Conservation (phyloP, 2,113 vertebrate genomes). For the Uria aalge region DNA sequence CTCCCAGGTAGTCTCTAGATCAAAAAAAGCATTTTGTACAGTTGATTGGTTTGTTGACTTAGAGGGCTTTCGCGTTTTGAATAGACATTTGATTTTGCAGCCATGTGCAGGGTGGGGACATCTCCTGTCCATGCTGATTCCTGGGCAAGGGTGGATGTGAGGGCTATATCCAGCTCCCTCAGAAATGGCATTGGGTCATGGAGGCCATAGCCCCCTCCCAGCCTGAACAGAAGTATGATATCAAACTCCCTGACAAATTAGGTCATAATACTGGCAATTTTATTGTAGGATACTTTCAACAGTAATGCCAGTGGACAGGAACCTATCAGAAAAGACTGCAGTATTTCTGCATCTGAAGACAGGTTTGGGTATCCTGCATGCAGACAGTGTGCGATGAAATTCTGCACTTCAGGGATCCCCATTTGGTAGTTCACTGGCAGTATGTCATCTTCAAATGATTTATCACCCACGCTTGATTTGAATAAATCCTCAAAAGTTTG, state of each 20-base stretch:
- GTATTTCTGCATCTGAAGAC: neutral
- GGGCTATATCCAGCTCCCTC: neutral
- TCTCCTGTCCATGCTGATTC: neutral
- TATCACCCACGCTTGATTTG: neutral
- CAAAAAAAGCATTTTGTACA: neutral
- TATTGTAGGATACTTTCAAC: neutral
- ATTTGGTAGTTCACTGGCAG: neutral
- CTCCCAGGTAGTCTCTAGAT: neutral
- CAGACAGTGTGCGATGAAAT: neutral
- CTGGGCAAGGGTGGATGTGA: neutral
- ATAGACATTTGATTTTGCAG: neutral
- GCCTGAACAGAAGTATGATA: neutral
- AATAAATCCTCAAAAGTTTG: neutral
- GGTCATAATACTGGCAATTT: neutral
- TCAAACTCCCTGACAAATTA: neutral
- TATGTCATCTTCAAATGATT: neutral
- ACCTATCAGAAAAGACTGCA: neutral
- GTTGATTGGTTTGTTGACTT: neutral
- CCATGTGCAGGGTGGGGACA: neutral
- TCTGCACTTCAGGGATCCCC: neutral
- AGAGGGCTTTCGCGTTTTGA: neutral
- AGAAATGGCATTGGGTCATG: neutral
- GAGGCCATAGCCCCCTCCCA: neutral
- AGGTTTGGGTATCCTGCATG: neutral
- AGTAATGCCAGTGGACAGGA: neutral